These are phyloP conservation scores for Siniperca scherzeri DNA, from an alignment of 2,797 vertebrate genomes.

Conservation along the genomic window DNA sequence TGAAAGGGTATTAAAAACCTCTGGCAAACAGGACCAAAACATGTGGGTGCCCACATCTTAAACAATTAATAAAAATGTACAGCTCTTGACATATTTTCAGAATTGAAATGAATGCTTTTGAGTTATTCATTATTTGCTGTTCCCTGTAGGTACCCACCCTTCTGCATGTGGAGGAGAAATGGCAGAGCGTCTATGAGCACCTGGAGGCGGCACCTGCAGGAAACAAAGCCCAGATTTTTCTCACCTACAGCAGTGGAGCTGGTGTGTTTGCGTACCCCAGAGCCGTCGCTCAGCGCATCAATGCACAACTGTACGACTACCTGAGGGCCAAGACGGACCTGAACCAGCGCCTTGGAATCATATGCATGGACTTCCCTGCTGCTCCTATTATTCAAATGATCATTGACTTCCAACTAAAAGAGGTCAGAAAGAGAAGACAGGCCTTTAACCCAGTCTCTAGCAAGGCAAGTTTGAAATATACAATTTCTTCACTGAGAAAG, in stretches of 20 bases:
- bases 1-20: neutral
- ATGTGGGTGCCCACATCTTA: neutral
- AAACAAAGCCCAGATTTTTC: constrained; percentile 80
- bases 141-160: constrained; percentile 83
- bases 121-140: neutral
- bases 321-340: constrained; percentile 64
- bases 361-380: constrained; percentile 90
- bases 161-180: constrained; percentile 83
- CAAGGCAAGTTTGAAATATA: constrained; percentile 14
- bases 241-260: constrained; percentile 88
- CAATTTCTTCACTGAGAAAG: constrained; percentile 23
- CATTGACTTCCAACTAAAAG: constrained; percentile 84
- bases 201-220: constrained; percentile 80
- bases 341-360: constrained; percentile 84
- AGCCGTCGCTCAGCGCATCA: constrained; percentile 83
- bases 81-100: neutral
- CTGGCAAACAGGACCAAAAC: neutral
- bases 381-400: constrained; percentile 84
- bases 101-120: neutral
- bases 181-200: constrained; percentile 83
- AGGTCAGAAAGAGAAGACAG: neutral
- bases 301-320: constrained; percentile 83
- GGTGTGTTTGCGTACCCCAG: constrained; percentile 86
- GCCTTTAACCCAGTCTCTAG: neutral
- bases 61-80: neutral